Evolutionary conservation across 2,113 vertebrate genomes (phyloP).

Genomic region (Sardina pilchardus): DNA sequence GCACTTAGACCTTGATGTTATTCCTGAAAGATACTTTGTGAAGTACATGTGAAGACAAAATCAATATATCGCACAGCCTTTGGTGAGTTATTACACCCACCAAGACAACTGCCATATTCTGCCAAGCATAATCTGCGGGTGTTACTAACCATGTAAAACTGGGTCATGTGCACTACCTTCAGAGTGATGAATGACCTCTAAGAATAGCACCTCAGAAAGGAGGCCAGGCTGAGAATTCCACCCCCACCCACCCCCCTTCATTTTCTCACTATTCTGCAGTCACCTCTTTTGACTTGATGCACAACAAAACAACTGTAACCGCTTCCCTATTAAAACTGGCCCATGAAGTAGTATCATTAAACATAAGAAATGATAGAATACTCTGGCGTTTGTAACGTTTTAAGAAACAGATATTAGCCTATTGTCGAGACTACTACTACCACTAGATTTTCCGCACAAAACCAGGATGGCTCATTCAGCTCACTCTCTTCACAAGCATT

Average conservation of each 20-base stretch:
- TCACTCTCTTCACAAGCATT: background rate
- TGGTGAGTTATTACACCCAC: background rate
- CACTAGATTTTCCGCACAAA: background rate
- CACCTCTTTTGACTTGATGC: background rate
- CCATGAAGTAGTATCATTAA: too few species aligned
- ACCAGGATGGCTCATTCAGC: background rate
- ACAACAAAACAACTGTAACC: too few species aligned
- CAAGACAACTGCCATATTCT: background rate
- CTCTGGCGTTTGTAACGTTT: background rate
- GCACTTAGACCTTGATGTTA: too few species aligned
- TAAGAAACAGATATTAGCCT: background rate
- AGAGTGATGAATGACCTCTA: constrained; percentile 32
- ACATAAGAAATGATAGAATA: background rate
- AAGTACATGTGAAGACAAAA: background rate
- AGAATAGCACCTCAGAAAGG: constrained; percentile 23
- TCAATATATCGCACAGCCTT: background rate
- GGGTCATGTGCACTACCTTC: constrained; percentile 31
- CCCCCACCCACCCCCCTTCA: background rate
- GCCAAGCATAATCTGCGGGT: background rate
- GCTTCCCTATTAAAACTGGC: too few species aligned
- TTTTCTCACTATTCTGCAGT: background rate
- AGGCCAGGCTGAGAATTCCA: background rate
- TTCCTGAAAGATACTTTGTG: background rate
- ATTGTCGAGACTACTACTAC: background rate
- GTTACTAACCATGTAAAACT: constrained; percentile 4